Percentiles rank a stretch among this genome's conserved stretches.
phyloP scores from a whole-genome alignment of 1,140 invertebrate genomes.

The Zaprionus gabonicus region DNA sequence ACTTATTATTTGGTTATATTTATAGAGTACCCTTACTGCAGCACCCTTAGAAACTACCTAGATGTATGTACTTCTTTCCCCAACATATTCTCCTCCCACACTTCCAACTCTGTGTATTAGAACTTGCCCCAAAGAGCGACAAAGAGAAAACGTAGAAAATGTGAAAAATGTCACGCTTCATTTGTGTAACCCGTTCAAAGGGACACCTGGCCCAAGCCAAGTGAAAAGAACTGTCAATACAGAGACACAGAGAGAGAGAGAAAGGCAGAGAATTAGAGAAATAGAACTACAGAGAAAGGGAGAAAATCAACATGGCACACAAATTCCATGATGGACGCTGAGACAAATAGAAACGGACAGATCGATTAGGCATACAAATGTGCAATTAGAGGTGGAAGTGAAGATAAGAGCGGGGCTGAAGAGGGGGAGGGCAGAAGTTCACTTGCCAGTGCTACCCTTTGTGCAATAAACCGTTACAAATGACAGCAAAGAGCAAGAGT shows the following conservation, averaged over 20 bases:
- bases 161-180: constrained; percentile 78
- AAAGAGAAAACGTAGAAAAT: constrained; percentile 64
- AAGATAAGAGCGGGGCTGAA: constrained; percentile 6
- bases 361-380: constrained; percentile 81
- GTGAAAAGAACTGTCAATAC: constrained; percentile 41
- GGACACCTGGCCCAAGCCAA: constrained; percentile 67
- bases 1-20: no score
- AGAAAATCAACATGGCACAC: constrained; percentile 65
- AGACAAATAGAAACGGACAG: constrained; percentile 73
- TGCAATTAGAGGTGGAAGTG: constrained; percentile 66
- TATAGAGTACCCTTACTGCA: no score
- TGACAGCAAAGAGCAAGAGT: constrained; percentile 31
- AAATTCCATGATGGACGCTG: constrained; percentile 66
- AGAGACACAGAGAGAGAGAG: constrained; percentile 4
- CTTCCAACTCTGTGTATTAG: background rate
- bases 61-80: background rate
- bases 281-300: constrained; percentile 1
- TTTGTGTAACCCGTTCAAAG: constrained; percentile 74
- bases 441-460: constrained; percentile 62
- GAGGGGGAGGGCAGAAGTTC: constrained; percentile 12
- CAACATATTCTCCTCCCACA: background rate
- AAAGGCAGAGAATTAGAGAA: background rate
- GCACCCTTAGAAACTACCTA: background rate
- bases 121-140: background rate
- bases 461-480: constrained; percentile 71